phyloP scores from a whole-genome alignment of 1,140 invertebrate species.

The Eurosta solidaginis region DNA sequence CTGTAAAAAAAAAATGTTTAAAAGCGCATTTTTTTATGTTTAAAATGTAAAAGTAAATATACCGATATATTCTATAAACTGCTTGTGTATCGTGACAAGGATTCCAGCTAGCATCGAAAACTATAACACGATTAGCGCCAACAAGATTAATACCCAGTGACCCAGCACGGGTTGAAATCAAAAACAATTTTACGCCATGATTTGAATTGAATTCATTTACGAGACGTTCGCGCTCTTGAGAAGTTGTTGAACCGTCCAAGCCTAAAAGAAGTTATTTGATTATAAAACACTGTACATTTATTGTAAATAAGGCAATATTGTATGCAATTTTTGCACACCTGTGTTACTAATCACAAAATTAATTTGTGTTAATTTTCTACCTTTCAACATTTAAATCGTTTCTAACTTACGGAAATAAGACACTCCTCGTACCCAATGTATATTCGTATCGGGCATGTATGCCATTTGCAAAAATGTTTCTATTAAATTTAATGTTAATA shows the following conservation, averaged over 20 bases:
- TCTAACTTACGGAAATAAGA: slow-evolving; percentile 87
- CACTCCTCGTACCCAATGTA: slow-evolving; percentile 82
- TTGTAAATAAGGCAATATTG: background rate
- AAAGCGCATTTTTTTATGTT: background rate
- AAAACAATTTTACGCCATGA: slow-evolving; percentile 85
- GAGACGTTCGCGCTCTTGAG: slow-evolving; percentile 90
- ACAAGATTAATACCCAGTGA: slow-evolving; percentile 97
- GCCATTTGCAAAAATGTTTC: slow-evolving; percentile 90
- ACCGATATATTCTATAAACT: slow-evolving; percentile 93
- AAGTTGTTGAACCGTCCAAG: slow-evolving; percentile 93
- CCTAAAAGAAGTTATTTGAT: slow-evolving; percentile 59
- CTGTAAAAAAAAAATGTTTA: slow-evolving; percentile 33
- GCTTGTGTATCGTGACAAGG: slow-evolving; percentile 99
- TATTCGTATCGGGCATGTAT: slow-evolving; percentile 74
- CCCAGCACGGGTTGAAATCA: slow-evolving; percentile 96
- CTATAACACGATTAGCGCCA: slow-evolving; percentile 95
- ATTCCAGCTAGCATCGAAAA: slow-evolving; percentile 99
- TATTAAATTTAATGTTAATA: slow-evolving; percentile 95
- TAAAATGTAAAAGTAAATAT: background rate
- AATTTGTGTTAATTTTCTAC: background rate
- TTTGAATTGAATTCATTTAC: slow-evolving; percentile 97
- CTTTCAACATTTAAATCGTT: no score
- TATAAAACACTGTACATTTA: background rate
- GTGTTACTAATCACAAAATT: background rate
- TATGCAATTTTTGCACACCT: no score